Evolutionary conservation across 2,113 vertebrate species (phyloP), one percentile per base, ranked within the genome.

Genomic region (Procavia capensis): DNA sequence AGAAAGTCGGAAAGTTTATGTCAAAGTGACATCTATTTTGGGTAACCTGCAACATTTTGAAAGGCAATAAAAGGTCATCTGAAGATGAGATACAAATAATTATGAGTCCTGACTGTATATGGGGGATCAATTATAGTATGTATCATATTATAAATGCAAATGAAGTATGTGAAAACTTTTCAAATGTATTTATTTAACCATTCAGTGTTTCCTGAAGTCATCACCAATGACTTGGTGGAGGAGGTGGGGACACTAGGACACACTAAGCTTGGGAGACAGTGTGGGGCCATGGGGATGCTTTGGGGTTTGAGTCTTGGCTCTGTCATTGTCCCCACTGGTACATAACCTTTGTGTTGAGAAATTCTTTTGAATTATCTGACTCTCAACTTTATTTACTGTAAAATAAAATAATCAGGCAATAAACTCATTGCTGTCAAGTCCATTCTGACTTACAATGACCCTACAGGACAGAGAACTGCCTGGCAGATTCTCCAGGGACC

Each of bases 11-110:
- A 97, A 98, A 98, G 91, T 98, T 98, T 98, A 97, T 98, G 97
- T 98, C 97, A 98, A 98, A 98, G 98, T 98, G 97, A 97, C 97
- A 98, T 98, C 98, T 98, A 98, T 98, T 98, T 98, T 98, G 97
- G 97, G 96, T 91, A 98, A 95, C 90, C 97, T 86, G 97, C 93
- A 98, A 97, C 96, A 96, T 96, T 96, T 97, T 93, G 82, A 95
- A 97, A 95, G 96, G 92, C 97, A 98, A 97, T 98, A 98, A 98
- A 98, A 94, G 98, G 98, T 98, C 98, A 98, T 98, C 97, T 87
- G 47, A 94, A 97, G 96, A 96, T 90, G 89, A 92, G 97, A 98
- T 98, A 98, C 98, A 98, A 98, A 98, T 98, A 97, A 96, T 97
- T 95, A 96, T 41, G 94, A 89, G 87, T 95, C 81, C 57, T 72